Evolutionary conservation across 2,888 invertebrate genomes (phyloP).

Genomic region (Hydraecia micacea): DNA sequence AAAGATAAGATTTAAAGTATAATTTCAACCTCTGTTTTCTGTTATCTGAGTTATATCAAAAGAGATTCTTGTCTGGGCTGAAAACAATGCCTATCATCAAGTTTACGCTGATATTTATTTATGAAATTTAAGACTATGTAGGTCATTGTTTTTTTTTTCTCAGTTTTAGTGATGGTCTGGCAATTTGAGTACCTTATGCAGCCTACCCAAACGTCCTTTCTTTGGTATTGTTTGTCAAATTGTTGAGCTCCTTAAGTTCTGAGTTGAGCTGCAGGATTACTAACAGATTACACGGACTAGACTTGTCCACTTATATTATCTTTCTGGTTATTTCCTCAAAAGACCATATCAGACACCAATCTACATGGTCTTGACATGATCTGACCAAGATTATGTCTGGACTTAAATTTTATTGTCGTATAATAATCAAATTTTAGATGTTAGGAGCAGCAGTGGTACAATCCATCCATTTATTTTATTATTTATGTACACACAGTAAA

Average conservation of each 20-base stretch:
- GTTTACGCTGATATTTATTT: neutral
- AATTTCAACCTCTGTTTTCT: neutral
- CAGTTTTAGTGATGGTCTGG: neutral
- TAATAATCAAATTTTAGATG: too few species aligned
- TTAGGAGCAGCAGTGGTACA: too few species aligned
- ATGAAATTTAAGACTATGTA: neutral
- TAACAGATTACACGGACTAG: neutral
- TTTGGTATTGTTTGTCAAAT: neutral
- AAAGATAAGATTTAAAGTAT: neutral
- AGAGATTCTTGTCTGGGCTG: neutral
- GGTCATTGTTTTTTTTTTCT: neutral
- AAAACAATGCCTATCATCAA: neutral
- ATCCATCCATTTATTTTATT: too few species aligned
- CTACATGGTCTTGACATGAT: neutral
- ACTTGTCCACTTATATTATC: neutral
- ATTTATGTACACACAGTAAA: too few species aligned
- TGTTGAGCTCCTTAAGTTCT: neutral
- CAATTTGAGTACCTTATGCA: neutral
- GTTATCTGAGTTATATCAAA: neutral
- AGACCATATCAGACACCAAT: neutral
- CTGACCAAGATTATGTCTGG: neutral
- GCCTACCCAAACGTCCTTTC: neutral
- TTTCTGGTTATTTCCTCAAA: neutral
- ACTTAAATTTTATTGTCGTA: too few species aligned
- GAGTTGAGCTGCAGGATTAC: neutral